A percentile compares a stretch with the other conserved stretches of the same genome.
Evolutionary conservation across 2,113 vertebrate species (phyloP).

Genomic region (Galeopterus variegatus): DNA sequence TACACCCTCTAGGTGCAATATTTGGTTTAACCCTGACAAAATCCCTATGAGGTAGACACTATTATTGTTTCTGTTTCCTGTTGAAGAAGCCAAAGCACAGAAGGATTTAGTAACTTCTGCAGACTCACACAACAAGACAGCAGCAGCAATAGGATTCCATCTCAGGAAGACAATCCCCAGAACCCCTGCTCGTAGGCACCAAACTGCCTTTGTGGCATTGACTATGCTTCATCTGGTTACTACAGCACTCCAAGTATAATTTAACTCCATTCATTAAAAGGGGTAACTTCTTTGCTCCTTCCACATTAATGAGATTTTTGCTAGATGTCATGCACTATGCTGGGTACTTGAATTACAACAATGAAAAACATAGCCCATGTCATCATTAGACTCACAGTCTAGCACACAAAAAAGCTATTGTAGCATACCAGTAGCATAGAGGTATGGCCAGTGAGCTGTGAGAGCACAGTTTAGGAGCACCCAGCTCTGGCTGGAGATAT

Average conservation of each 20-base stretch:
- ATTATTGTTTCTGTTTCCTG: not conserved
- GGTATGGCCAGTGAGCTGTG: too few relatives aligned
- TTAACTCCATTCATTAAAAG: not conserved
- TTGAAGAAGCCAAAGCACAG: not conserved
- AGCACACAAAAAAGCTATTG: not conserved
- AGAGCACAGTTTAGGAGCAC: not conserved
- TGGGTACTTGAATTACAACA: not conserved
- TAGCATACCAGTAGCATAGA: too few relatives aligned
- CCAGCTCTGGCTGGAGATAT: not conserved
- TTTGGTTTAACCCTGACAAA: slow-evolving; percentile 40
- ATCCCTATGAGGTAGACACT: not conserved
- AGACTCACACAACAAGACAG: not conserved
- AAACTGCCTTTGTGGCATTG: too few relatives aligned
- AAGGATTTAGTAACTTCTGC: not conserved
- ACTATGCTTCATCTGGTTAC: too few relatives aligned
- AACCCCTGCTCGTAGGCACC: not conserved
- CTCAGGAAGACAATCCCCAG: not conserved
- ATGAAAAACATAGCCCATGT: not conserved
- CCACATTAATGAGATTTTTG: not conserved
- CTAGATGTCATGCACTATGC: not conserved
- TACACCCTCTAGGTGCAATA: not conserved
- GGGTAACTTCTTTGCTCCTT: not conserved
- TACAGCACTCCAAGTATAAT: not conserved
- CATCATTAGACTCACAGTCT: not conserved
- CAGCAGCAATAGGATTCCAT: not conserved